Percentiles rank a stretch among this genome's conserved stretches.
Conservation (phyloP, 2,888 invertebrate species). For the Acleris literana region DNA sequence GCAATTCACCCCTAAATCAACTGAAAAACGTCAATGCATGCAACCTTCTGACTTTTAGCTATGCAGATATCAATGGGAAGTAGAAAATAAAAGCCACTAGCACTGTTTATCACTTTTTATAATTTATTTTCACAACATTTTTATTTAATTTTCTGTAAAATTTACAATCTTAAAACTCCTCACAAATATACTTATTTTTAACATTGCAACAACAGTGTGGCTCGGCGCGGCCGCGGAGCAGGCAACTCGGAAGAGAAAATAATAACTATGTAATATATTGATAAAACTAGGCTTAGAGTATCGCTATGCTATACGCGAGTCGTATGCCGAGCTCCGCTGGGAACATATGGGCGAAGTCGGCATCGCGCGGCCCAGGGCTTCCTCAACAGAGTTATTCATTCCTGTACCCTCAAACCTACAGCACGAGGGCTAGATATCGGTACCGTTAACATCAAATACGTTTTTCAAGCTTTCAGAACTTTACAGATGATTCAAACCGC, state of each 20-base stretch:
- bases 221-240: constrained; percentile 61
- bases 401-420: too few relatives aligned
- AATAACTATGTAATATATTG: constrained; percentile 57
- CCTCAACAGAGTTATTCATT: constrained; percentile 20
- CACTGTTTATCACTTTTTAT: constrained; percentile 82
- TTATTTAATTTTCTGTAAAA: constrained; percentile 83
- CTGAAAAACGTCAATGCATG: too few relatives aligned
- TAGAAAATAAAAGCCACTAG: constrained; percentile 63
- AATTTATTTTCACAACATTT: constrained; percentile 84
- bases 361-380: constrained; percentile 49
- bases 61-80: too few relatives aligned
- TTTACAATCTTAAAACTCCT: constrained; percentile 83
- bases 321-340: constrained; percentile 66
- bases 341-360: constrained; percentile 76
- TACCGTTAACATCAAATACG: background rate
- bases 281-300: constrained; percentile 73
- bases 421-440: background rate
- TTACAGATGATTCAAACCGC: too few relatives aligned
- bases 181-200: constrained; percentile 76
- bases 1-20: too few relatives aligned
- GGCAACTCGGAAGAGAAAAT: constrained; percentile 74
- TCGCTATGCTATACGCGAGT: constrained; percentile 76
- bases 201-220: constrained; percentile 68
- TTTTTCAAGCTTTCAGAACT: background rate
- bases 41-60: too few relatives aligned